These are phyloP conservation scores for Dysidea cf. avara DNA, from an alignment of 37 sponge, comb jelly and placozoan genomes.

Conservation along the genomic window DNA sequence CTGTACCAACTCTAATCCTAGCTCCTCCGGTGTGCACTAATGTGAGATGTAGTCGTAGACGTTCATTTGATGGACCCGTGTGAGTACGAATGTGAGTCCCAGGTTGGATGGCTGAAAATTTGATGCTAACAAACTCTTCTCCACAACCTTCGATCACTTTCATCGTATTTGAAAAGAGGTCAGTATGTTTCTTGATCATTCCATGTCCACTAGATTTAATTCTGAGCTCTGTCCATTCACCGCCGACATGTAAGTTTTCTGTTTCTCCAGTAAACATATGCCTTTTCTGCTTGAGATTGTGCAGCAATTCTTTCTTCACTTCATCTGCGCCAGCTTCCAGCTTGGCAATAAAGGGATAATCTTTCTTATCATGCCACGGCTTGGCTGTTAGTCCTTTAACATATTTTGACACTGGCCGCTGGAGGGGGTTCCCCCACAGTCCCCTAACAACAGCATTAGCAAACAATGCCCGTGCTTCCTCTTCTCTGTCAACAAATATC, in stretches of 20 bases:
- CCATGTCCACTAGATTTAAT: constrained; percentile 81
- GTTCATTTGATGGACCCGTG: constrained; percentile 90
- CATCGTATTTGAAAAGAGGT: constrained; percentile 73
- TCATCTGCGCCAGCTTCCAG: constrained; percentile 68
- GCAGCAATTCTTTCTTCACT: constrained; percentile 62
- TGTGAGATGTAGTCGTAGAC: constrained; percentile 77
- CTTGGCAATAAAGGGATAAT: constrained; percentile 69
- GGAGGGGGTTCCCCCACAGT: constrained; percentile 85
- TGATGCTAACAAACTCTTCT: constrained; percentile 81
- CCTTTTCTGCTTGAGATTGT: constrained; percentile 38
- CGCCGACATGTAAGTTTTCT: constrained; percentile 88
- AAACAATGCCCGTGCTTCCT: constrained; percentile 60
- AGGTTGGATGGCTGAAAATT: constrained; percentile 85
- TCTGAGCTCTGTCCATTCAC: constrained; percentile 87
- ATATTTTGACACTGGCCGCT: constrained; percentile 86
- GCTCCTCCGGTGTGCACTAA: constrained; percentile 86
- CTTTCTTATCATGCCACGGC: constrained; percentile 78
- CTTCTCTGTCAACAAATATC: constrained; percentile 41
- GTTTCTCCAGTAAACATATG: constrained; percentile 78
- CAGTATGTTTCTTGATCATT: constrained; percentile 55
- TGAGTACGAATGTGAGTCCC: constrained; percentile 88
- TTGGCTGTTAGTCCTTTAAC: constrained; percentile 70
- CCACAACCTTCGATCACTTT: constrained; percentile 39
- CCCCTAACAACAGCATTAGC: constrained; percentile 75
- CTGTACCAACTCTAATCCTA: constrained; percentile 61